A percentile compares a stretch with the other conserved stretches of the same genome.
phyloP scores from a whole-genome alignment of 2,888 invertebrate species.

The Gordius sp. region DNA sequence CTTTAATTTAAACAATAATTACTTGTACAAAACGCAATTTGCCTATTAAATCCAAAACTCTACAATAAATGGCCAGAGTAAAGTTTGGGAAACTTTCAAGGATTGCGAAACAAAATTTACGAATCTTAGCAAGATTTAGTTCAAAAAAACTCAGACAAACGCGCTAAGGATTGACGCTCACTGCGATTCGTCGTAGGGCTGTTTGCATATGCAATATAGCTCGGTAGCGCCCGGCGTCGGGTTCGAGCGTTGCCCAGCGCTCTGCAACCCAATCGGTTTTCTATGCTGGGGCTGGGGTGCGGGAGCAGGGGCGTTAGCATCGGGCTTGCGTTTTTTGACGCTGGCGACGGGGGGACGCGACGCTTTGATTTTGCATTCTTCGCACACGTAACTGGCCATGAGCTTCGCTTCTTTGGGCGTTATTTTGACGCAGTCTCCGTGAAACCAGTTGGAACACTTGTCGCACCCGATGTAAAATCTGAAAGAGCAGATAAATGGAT shows the following conservation, averaged over 20 bases:
- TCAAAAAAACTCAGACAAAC: constrained; percentile 16
- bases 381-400: constrained; percentile 51
- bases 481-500: constrained; percentile 18
- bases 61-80: neutral
- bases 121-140: too few species aligned
- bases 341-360: constrained; percentile 39
- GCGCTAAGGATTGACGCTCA: too few species aligned
- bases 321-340: constrained; percentile 21
- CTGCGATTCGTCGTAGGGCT: constrained; percentile 89
- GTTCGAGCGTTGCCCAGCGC: neutral
- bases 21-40: neutral
- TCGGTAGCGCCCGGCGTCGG: too few species aligned
- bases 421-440: constrained; percentile 77
- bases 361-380: constrained; percentile 36
- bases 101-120: too few species aligned
- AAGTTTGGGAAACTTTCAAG: neutral
- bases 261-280: too few species aligned
- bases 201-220: constrained; percentile 73
- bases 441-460: constrained; percentile 91
- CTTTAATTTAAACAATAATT: neutral
- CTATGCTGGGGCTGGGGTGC: neutral
- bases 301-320: neutral
- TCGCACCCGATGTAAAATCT: constrained; percentile 93
- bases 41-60: neutral
- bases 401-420: constrained; percentile 65